These are phyloP conservation scores for Hyppa rectilinea DNA, from an alignment of 2,888 invertebrate genomes.

Conservation along the genomic window DNA sequence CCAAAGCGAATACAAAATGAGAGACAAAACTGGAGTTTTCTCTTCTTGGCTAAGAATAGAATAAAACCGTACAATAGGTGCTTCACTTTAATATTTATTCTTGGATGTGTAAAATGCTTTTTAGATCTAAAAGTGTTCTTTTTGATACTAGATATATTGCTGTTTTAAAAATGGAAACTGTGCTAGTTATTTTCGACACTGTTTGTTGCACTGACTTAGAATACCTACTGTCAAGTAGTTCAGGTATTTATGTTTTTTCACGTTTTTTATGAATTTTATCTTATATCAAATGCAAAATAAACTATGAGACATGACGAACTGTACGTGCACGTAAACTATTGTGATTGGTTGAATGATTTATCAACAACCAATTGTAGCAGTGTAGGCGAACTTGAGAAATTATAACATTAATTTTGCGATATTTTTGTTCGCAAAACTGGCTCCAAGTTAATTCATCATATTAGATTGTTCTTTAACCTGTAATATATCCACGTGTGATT, in stretches of 20 bases:
- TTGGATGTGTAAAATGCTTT: conserved; percentile 72
- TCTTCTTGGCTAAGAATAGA: conserved; percentile 74
- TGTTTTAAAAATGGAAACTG: conserved; percentile 25
- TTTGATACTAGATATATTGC: conserved; percentile 32
- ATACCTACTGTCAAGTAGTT: not conserved
- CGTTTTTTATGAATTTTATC: not conserved
- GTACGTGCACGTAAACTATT: no score
- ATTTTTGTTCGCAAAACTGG: no score
- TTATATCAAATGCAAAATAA: not conserved
- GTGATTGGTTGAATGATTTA: no score
- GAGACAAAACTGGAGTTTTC: conserved; percentile 80
- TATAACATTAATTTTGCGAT: no score
- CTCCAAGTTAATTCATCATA: no score
- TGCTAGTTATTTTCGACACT: not conserved
- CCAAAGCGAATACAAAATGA: conserved; percentile 81
- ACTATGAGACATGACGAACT: no score
- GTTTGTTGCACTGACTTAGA: not conserved
- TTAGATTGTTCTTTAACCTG: no score
- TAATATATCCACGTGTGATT: not conserved
- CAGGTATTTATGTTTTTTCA: not conserved
- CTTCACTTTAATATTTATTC: conserved; percentile 75
- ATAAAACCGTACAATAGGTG: conserved; percentile 73
- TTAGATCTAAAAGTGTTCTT: conserved; percentile 53
- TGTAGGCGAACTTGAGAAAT: no score
- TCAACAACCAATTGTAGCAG: no score